Percentiles rank a stretch among this genome's conserved stretches.
Evolutionary conservation across 2,797 vertebrate genomes (phyloP).

Genomic region (Phoebastria nigripes): DNA sequence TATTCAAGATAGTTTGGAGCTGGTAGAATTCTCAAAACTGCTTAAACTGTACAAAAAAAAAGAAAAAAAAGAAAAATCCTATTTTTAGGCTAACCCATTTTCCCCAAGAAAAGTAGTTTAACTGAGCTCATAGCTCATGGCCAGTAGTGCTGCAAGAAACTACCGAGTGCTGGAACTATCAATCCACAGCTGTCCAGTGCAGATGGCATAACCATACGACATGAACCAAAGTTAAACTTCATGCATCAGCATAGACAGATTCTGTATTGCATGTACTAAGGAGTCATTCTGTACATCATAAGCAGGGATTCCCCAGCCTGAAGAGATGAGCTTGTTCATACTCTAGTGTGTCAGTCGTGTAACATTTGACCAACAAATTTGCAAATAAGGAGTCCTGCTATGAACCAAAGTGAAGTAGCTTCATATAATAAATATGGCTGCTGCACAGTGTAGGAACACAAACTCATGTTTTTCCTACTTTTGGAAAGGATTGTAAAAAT

Average conservation of each 20-base stretch:
- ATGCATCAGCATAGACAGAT: not conserved
- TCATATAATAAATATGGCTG: not conserved
- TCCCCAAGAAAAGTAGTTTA: not conserved
- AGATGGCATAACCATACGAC: fast-evolving
- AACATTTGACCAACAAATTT: not conserved
- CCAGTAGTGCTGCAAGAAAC: not conserved
- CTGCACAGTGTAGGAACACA: not conserved
- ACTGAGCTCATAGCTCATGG: not conserved
- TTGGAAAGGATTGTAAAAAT: not conserved
- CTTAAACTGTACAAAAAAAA: not conserved
- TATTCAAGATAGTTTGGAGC: not conserved
- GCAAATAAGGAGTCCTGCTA: not conserved
- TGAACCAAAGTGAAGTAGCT: not conserved
- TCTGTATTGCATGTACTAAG: not conserved
- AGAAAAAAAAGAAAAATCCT: too few relatives aligned
- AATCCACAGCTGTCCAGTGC: not conserved
- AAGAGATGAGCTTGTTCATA: not conserved
- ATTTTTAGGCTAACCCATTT: not conserved
- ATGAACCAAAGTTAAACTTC: not conserved
- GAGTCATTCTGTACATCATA: not conserved
- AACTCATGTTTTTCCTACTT: not conserved
- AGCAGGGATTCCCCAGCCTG: not conserved
- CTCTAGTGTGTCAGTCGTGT: fast-evolving
- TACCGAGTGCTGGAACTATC: not conserved
- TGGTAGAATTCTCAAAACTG: not conserved